These are phyloP conservation scores for Microplitis demolitor DNA, from an alignment of 1,140 invertebrate genomes.

Conservation along the genomic window DNA sequence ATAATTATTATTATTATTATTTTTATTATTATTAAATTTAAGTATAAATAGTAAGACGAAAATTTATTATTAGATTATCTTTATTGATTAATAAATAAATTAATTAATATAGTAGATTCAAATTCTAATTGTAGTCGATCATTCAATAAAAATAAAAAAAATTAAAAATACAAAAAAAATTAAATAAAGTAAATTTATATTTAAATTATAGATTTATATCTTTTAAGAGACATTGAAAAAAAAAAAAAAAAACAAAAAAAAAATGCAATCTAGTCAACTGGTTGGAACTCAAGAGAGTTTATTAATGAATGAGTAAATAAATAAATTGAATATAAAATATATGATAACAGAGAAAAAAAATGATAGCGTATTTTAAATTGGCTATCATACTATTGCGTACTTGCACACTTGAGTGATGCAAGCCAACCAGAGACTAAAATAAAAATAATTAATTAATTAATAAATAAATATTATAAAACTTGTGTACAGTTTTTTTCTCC, in stretches of 20 bases:
- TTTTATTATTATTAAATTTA: no score
- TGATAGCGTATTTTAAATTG: neutral
- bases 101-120: neutral
- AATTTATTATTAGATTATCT: neutral
- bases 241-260: constrained; percentile 43
- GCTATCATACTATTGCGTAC: no score
- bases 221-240: constrained; percentile 18
- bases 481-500: neutral
- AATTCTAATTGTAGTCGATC: neutral
- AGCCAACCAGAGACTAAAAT: constrained; percentile 14
- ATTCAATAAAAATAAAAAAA: neutral
- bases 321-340: neutral
- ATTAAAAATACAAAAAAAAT: constrained; percentile 32
- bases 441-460: neutral
- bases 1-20: no score
- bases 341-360: neutral
- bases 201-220: neutral
- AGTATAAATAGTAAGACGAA: constrained; percentile 7
- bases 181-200: neutral
- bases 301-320: constrained; percentile 16
- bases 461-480: neutral
- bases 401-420: no score
- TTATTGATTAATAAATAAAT: no score
- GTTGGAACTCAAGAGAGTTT: constrained; percentile 39
- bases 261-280: constrained; percentile 59